Evolutionary conservation across 1,140 invertebrate genomes (phyloP), one percentile per base, ranked within the genome.

Genomic region (Myzus persicae): DNA sequence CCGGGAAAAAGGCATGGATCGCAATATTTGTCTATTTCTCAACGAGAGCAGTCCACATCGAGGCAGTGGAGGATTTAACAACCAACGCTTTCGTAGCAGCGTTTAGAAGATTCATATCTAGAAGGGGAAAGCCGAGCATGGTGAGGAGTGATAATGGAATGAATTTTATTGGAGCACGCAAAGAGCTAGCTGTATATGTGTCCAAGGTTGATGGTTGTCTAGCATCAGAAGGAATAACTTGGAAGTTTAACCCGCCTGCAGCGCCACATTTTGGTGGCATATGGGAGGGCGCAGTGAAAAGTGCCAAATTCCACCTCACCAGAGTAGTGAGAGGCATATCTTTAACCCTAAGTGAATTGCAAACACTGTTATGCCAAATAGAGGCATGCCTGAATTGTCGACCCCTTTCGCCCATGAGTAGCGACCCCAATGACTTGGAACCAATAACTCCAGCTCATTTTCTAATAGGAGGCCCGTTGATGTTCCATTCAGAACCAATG

Each of bases 241-340:
- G 95, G 95, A 91, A 95, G 51, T 95, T 96, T 93, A 95, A 95
- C 93, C 95, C 95, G 1, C 94, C 95, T 31, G 46, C 85, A 26
- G 94, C 95, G 18, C 94, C 95, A 5, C 95, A 95, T 94, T 95
- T 96, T 91, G 95, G 95, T 36, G 95, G 95, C 24, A 42, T 95
- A 51, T 95, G 95, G 94, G 95, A 96, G 94, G 94, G 94, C 4
- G 95, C 94, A 4, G 94, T 96, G 0, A 84, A 42, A 26, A 84
- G 22, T 24, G 24, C 38, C 22, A 84, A 84, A 26, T 24, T 36
- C 26, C 81, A 84, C 36, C 24, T 84, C 48, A 48, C 48, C 3
- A 48, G 48, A 5, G 20, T 48, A 22, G 48, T 48, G 3, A 48
- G 48, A 20, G 48, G 48, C 48, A 20, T 20, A 1, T 48, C 48